Conservation (phyloP, 2,888 invertebrate genomes). For the Pelosia muscerda region DNA sequence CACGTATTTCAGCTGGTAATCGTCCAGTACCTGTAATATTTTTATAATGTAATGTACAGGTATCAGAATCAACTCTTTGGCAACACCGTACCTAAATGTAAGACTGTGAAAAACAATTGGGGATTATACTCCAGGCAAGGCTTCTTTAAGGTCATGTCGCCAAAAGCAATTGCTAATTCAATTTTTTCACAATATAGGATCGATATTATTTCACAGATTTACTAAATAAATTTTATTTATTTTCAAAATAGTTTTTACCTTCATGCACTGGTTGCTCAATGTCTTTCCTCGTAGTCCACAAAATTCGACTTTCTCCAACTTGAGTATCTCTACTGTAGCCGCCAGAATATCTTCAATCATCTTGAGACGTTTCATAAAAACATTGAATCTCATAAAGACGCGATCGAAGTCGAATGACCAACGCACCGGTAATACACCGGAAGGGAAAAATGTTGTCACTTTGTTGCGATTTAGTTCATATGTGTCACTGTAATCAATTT, state of each 20-base stretch:
- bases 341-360: conserved; percentile 91
- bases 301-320: conserved; percentile 94
- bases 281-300: conserved; percentile 89
- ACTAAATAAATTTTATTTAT: not conserved
- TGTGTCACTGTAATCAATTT: conserved; percentile 68
- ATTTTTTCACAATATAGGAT: no score
- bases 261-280: conserved; percentile 84
- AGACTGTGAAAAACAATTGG: no score
- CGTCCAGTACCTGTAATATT: conserved; percentile 68
- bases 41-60: not conserved
- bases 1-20: conserved; percentile 70
- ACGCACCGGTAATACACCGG: conserved; percentile 86
- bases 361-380: conserved; percentile 88
- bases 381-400: conserved; percentile 89
- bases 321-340: conserved; percentile 93
- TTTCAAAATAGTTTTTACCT: conserved; percentile 55
- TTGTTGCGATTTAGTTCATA: conserved; percentile 86
- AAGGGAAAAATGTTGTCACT: conserved; percentile 84
- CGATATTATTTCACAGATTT: not conserved
- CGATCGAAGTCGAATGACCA: conserved; percentile 92
- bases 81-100: no score
- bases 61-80: not conserved
- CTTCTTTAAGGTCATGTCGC: no score
- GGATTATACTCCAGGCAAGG: no score
- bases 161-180: no score